These are phyloP conservation scores for Uria aalge DNA, from an alignment of 2,113 vertebrate genomes.

Conservation along the genomic window DNA sequence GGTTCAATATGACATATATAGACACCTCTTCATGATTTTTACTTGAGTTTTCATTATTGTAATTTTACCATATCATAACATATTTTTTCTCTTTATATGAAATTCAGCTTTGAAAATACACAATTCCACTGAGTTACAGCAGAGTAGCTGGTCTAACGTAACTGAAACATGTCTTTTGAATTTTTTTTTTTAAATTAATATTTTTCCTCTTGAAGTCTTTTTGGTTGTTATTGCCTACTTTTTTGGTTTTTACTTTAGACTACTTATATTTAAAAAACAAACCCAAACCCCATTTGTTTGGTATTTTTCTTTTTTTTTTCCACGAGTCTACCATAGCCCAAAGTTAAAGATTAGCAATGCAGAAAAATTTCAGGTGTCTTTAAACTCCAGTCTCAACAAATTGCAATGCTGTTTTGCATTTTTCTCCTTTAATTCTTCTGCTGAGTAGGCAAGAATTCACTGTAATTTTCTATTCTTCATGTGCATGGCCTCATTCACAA, in stretches of 20 bases:
- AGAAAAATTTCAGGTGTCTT: not conserved
- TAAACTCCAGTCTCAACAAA: not conserved
- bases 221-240: not conserved
- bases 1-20: not conserved
- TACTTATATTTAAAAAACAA: not conserved
- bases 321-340: accelerated
- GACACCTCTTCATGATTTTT: not conserved
- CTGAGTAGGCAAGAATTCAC: not conserved
- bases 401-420: not conserved
- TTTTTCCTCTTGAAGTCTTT: not conserved
- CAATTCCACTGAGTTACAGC: not conserved
- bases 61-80: not conserved
- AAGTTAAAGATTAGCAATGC: not conserved
- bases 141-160: not conserved
- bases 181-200: not conserved
- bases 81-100: not conserved
- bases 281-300: accelerated
- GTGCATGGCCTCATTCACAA: not conserved
- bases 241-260: not conserved
- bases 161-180: not conserved
- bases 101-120: not conserved
- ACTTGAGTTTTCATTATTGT: not conserved
- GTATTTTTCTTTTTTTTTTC: not conserved
- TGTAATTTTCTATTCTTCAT: not conserved
- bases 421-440: not conserved